Evolutionary conservation across 2,888 invertebrate species (phyloP), one percentile per base, ranked within the genome.

Genomic region (Aproaerema taeniolella): DNA sequence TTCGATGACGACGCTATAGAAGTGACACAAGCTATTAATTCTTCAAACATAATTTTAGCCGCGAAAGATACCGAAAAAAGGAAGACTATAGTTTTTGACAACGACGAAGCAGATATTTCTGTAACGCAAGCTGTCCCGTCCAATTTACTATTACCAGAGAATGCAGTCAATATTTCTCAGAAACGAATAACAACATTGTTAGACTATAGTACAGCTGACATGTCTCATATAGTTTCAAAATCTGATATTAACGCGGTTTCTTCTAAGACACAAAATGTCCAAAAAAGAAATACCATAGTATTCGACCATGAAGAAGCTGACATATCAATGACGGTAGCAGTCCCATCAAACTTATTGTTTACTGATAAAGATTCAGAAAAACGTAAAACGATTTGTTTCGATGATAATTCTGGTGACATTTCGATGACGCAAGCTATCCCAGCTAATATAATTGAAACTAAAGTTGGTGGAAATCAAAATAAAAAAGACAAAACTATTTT

Each of bases 271-370:
- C 8, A 13, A 13, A 29, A 13, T n/a, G n/a, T n/a, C n/a, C n/a
- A 24, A 25, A 25, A 13, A 25, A 12, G 14, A 25, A 13, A 13
- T 24, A 55, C 53, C 14, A 45, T 55, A 8, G 44, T 53, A 10
- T 51, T 46, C 28, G 53, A 55, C 33, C 47, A 47, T 8, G 44
- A 53, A 17, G 41, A 44, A 1, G 56, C 33, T 1, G 42, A 62
- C 15, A 49, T 58, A 20, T 58, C 58, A 1, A 38, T 55, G 1
- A 54, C 55, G 1, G 52, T 58, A 36, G 50, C 46, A 1, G 28
- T 58, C 7, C 50, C 49, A 17, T 35, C 41, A 2, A 53, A 56
- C 20, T 53, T 1, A 28, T 52, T 30, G 28, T 52, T 28, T 3
- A 8, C 10, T 11, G 17, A n/a, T 17, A 11, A 24, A 2, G 12